Evolutionary conservation across 2,797 vertebrate genomes (phyloP).

Genomic region (Apogon hyalosoma): DNA sequence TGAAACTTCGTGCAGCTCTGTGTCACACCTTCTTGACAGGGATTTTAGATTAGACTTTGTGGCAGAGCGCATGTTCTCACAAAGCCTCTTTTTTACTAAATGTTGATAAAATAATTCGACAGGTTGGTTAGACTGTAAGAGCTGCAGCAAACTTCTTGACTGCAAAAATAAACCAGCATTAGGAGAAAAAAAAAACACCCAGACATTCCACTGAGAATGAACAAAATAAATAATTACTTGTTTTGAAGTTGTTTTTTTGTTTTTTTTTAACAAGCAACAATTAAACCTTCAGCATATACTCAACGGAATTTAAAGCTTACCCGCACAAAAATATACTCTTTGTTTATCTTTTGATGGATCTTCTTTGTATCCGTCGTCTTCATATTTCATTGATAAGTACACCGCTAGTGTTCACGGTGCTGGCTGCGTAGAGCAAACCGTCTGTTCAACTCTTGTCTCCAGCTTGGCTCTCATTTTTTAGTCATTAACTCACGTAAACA

Average conservation of each 20-base stretch:
- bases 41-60: constrained; percentile 24
- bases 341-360: constrained; percentile 51
- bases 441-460: constrained; percentile 67
- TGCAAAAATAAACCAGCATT: constrained; percentile 15
- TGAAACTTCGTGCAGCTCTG: constrained; percentile 37
- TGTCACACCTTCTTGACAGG: constrained; percentile 37
- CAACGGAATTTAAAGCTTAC: constrained; percentile 23
- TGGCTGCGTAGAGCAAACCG: constrained; percentile 54
- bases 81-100: constrained; percentile 9
- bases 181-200: constrained; percentile 15
- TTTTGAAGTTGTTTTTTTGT: constrained; percentile 31
- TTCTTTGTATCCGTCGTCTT: constrained; percentile 37
- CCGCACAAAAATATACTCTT: constrained; percentile 30
- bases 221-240: constrained; percentile 21
- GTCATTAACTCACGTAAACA: constrained; percentile 77
- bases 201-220: constrained; percentile 32
- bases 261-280: constrained; percentile 33
- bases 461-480: constrained; percentile 73
- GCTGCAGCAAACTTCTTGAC: constrained; percentile 11
- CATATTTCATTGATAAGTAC: constrained; percentile 65
- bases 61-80: background rate
- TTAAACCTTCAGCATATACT: constrained; percentile 41
- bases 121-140: constrained; percentile 2
- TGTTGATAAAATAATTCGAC: constrained; percentile 5
- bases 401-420: constrained; percentile 28